These are phyloP conservation scores for Donacobius atricapilla DNA, from an alignment of 2,113 vertebrate genomes.

Conservation along the genomic window DNA sequence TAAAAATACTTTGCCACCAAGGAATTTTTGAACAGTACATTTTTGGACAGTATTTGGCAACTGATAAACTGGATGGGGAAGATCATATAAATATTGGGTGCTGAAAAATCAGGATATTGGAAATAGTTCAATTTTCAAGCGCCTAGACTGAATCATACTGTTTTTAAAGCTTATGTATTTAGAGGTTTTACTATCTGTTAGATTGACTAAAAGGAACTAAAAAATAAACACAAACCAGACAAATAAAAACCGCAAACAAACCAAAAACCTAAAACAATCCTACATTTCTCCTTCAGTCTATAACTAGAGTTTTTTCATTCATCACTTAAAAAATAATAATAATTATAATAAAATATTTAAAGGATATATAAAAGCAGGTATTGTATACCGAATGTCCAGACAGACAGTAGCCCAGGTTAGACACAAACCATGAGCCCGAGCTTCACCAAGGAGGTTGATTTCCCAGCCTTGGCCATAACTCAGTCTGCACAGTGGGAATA, in stretches of 20 bases:
- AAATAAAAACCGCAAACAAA: not conserved
- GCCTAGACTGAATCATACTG: not conserved
- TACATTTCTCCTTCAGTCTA: not conserved
- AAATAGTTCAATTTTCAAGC: not conserved
- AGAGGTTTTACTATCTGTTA: not conserved
- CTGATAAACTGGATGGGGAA: not conserved
- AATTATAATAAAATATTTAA: not conserved
- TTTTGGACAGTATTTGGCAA: not conserved
- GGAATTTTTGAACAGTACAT: not conserved
- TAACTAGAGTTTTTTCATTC: not conserved
- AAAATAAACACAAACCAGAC: not conserved
- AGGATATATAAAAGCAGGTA: not conserved
- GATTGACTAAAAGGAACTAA: not conserved
- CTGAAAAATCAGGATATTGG: not conserved
- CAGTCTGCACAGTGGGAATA: not conserved
- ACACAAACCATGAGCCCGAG: not conserved
- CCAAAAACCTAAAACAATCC: not conserved
- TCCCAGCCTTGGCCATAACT: not conserved
- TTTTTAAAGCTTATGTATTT: not conserved
- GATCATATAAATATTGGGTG: not conserved
- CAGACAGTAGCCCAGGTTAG: not conserved
- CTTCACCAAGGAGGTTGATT: not conserved
- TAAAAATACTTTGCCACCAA: not conserved
- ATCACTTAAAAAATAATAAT: not conserved
- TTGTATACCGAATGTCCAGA: not conserved